A percentile compares a stretch with the other conserved stretches of the same genome.
phyloP scores from a whole-genome alignment of 1,140 invertebrate species.

The Tetramorium simillimum region DNA sequence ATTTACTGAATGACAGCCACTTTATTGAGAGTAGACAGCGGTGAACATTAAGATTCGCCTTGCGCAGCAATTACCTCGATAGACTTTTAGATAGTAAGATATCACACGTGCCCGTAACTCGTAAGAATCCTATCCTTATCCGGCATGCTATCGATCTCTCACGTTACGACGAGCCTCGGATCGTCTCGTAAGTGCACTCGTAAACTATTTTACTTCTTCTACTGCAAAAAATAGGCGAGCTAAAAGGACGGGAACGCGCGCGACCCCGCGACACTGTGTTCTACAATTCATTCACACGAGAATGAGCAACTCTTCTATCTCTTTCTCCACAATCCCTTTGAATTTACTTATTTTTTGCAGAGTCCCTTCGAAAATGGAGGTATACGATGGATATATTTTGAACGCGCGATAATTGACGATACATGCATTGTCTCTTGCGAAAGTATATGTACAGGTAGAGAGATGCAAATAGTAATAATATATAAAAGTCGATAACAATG shows the following conservation, averaged over 20 bases:
- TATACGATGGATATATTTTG: constrained; percentile 36
- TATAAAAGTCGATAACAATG: constrained; percentile 40
- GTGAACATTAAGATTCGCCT: constrained; percentile 58
- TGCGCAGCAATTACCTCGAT: constrained; percentile 48
- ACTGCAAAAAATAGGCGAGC: constrained; percentile 55
- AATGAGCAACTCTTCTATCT: background rate
- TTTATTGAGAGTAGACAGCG: constrained; percentile 62
- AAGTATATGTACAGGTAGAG: constrained; percentile 16
- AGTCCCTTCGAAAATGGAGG: constrained; percentile 28
- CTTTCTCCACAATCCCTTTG: constrained; percentile 18
- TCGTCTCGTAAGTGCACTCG: constrained; percentile 51
- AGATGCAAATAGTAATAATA: constrained; percentile 15
- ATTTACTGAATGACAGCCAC: constrained; percentile 56
- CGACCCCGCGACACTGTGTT: constrained; percentile 23
- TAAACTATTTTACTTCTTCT: constrained; percentile 49
- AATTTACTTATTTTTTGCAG: constrained; percentile 56
- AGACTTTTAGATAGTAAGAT: constrained; percentile 57
- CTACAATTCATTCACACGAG: constrained; percentile 16
- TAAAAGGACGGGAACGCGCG: constrained; percentile 40
- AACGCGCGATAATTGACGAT: constrained; percentile 51
- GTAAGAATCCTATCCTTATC: constrained; percentile 49
- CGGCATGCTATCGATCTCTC: constrained; percentile 41
- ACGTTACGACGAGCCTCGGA: constrained; percentile 39
- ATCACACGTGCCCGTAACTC: constrained; percentile 56
- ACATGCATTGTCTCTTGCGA: constrained; percentile 55